Conservation (phyloP, 2,113 vertebrate genomes). For the Argyrosomus japonicus region DNA sequence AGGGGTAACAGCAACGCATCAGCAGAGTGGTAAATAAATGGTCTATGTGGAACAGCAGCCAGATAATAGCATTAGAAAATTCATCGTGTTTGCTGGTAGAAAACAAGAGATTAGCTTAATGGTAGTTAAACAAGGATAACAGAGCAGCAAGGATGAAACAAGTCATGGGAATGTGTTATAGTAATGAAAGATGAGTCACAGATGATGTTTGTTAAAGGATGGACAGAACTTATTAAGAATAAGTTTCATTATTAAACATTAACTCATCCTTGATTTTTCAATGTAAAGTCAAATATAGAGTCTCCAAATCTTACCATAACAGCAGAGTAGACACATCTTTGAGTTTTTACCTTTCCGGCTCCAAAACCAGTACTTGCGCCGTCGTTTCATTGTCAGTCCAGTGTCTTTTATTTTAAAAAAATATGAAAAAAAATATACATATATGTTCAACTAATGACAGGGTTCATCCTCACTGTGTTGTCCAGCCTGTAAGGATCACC, state of each 20-base stretch:
- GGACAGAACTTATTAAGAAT: background rate
- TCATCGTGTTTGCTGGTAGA: background rate
- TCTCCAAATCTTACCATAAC: constrained; percentile 68
- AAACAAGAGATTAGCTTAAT: constrained; percentile 27
- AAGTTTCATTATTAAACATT: background rate
- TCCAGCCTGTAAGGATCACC: constrained; percentile 59
- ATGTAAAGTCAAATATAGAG: background rate
- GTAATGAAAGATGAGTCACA: constrained; percentile 21
- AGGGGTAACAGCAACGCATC: background rate
- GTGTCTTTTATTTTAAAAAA: constrained; percentile 50
- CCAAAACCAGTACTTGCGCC: constrained; percentile 86
- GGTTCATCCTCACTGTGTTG: constrained; percentile 10
- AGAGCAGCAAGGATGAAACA: constrained; percentile 10
- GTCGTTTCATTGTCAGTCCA: constrained; percentile 77
- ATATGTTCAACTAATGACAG: constrained; percentile 3
- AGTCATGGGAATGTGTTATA: background rate
- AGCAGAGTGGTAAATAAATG: constrained; percentile 31
- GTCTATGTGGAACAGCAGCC: background rate
- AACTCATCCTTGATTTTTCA: background rate
- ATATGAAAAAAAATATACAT: background rate
- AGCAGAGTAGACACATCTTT: constrained; percentile 77
- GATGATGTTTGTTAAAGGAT: constrained; percentile 25
- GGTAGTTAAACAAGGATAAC: background rate
- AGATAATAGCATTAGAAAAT: constrained; percentile 37
- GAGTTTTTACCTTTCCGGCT: constrained; percentile 79